Evolutionary conservation across 2,888 invertebrate genomes (phyloP), one percentile per base, ranked within the genome.

Genomic region (Molorchus minor): DNA sequence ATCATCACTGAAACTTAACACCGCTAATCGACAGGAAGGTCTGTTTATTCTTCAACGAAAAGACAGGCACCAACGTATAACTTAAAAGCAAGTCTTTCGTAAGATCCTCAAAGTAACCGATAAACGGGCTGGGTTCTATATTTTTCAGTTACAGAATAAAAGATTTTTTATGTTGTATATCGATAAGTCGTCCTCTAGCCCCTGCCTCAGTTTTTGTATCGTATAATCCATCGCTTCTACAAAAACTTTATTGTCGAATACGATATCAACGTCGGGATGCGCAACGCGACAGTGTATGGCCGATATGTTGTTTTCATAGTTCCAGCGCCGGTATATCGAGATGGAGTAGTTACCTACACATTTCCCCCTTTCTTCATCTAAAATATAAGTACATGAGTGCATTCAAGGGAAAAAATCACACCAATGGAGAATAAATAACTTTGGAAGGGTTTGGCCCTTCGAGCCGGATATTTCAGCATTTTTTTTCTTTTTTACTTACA

Each of bases 301-400:
- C 1, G 93, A 90, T 58, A 93, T 90, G 62, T 92, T 92, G 77
- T 92, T 93, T 77, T 94, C 94, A 75, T 93, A 93, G 80, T 93
- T 94, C 92, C 93, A 94, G 60, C 94, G 86, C 67, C 93, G 85
- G 47, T 91, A 88, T 69, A 94, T 90, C 8, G 92, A 92, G 58
- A 94, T 91, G 72, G 92, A 91, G 75, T 90, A 92, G 70, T 90
- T 89, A 54, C 90, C 89, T 5, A 94, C 84, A 67, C 91, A 92
- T 77, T 91, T 92, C n/a, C 94, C 94, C 43, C 93, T 93, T 78
- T 94, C 94, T 82, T 94, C 93, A 79, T 94, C 94, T 94, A 78
- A 20, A 82, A 82, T 61, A 30, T 21, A 20, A 82, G 82, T 61
- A 30, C 17, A 41, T 16, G 4, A n/a, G 16, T 20, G 12, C 21